phyloP scores from a whole-genome alignment of 2,888 invertebrate species.

The Protula sp. region DNA sequence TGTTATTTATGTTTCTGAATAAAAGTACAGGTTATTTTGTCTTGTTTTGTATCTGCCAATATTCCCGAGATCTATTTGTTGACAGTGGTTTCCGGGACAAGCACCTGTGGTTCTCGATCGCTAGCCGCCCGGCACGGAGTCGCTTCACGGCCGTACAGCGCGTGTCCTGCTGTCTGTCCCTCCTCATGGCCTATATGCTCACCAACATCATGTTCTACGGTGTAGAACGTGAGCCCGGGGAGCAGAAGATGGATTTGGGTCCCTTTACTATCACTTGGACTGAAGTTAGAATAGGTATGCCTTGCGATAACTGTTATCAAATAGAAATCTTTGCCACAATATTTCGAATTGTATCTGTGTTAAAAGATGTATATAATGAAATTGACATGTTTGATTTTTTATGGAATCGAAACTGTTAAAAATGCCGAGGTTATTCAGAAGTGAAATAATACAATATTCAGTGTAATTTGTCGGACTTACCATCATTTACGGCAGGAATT shows the following conservation, averaged over 20 bases:
- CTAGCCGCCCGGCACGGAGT: slow-evolving; percentile 46
- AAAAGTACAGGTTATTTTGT: too few species aligned
- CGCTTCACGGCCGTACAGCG: slow-evolving; percentile 49
- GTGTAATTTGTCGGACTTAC: too few species aligned
- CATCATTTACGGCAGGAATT: slow-evolving; percentile 10
- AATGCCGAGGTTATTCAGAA: too few species aligned
- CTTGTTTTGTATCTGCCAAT: too few species aligned
- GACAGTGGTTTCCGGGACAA: slow-evolving; percentile 38
- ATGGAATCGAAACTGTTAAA: too few species aligned
- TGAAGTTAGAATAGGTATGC: slow-evolving; percentile 8
- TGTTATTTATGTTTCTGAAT: too few species aligned
- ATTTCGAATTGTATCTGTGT: neutral
- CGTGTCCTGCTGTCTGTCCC: slow-evolving; percentile 46
- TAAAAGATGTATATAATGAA: too few species aligned
- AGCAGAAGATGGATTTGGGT: slow-evolving; percentile 8
- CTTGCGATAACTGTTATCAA: neutral
- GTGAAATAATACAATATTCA: too few species aligned
- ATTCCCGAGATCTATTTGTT: too few species aligned
- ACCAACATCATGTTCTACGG: slow-evolving; percentile 52
- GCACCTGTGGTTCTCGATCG: slow-evolving; percentile 53
- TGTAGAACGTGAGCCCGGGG: neutral
- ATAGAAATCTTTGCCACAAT: neutral
- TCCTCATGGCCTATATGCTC: slow-evolving; percentile 50
- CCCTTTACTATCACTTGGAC: slow-evolving; percentile 6
- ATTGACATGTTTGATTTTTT: too few species aligned